These are phyloP conservation scores for Turnix velox DNA, from an alignment of 2,113 vertebrate species.

Conservation along the genomic window DNA sequence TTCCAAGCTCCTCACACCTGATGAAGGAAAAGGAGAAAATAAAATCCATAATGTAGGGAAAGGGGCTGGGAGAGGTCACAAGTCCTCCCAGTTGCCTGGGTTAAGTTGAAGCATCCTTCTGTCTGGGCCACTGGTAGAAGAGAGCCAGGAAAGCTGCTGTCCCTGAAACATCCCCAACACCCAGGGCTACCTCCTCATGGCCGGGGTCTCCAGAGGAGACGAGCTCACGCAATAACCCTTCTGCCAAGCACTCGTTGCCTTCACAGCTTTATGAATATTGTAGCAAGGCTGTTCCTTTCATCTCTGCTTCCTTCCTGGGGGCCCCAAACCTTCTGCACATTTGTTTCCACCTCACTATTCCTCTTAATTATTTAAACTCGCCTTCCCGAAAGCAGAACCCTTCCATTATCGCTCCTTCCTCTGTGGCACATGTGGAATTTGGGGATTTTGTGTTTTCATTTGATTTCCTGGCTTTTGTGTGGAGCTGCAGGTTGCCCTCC, in stretches of 20 bases:
- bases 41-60: neutral
- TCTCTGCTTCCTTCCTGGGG: conserved; percentile 38
- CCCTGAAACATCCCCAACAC: fast-evolving
- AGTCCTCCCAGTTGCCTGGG: fast-evolving
- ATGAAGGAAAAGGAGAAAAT: neutral
- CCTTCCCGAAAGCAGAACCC: neutral
- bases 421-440: neutral
- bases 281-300: conserved; percentile 29
- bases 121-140: fast-evolving
- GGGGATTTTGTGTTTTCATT: neutral
- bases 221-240: neutral
- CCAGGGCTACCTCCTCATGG: fast-evolving
- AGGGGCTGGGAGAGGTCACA: neutral
- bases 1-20: neutral
- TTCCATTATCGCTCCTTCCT: conserved; percentile 28
- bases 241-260: neutral
- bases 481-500: neutral
- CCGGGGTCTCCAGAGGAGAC: neutral
- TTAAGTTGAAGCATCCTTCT: neutral
- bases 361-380: conserved; percentile 43
- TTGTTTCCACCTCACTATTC: conserved; percentile 46
- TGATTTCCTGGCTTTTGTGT: fast-evolving
- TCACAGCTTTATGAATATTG: conserved; percentile 63
- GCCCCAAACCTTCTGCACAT: conserved; percentile 45
- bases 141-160: neutral